Percentiles rank a stretch among this genome's conserved stretches.
phyloP scores from a whole-genome alignment of 2,888 invertebrate genomes.

The Linyphia triangularis region DNA sequence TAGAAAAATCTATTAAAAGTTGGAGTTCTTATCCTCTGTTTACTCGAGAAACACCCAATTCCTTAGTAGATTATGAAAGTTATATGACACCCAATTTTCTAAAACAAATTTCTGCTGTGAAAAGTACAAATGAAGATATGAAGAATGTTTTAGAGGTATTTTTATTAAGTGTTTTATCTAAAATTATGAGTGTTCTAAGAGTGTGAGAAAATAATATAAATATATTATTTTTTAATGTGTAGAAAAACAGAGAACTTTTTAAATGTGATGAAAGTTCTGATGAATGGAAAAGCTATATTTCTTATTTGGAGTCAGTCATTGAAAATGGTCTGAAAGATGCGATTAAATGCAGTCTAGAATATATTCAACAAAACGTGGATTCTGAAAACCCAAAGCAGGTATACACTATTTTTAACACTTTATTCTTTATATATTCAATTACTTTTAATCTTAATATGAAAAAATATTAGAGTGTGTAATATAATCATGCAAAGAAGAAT shows the following conservation, averaged over 20 bases:
- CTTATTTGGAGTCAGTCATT: conserved; percentile 49
- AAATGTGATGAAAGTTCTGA: conserved; percentile 21
- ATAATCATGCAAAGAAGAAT: too few relatives aligned
- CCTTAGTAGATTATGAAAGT: conserved; percentile 31
- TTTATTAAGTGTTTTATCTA: background rate
- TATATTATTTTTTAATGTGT: background rate
- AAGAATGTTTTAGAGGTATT: conserved; percentile 32
- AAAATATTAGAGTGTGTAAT: too few relatives aligned
- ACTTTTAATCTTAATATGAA: too few relatives aligned
- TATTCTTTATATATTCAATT: too few relatives aligned
- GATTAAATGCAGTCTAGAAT: conserved; percentile 44
- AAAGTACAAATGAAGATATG: conserved; percentile 7
- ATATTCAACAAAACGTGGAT: conserved; percentile 57
- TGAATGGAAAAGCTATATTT: conserved; percentile 48
- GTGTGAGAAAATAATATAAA: background rate
- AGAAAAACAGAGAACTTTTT: conserved; percentile 57
- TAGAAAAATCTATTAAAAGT: conserved; percentile 42
- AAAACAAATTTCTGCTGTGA: conserved; percentile 21
- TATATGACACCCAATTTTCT: conserved; percentile 3
- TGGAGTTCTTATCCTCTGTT: conserved; percentile 51
- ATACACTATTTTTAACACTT: too few relatives aligned
- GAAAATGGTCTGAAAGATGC: conserved; percentile 49
- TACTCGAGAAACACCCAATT: conserved; percentile 27
- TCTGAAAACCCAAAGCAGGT: conserved; percentile 47
- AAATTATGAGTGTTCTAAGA: background rate